Conservation (phyloP, 2,888 invertebrate genomes). For the Hanleya hanleyi region DNA sequence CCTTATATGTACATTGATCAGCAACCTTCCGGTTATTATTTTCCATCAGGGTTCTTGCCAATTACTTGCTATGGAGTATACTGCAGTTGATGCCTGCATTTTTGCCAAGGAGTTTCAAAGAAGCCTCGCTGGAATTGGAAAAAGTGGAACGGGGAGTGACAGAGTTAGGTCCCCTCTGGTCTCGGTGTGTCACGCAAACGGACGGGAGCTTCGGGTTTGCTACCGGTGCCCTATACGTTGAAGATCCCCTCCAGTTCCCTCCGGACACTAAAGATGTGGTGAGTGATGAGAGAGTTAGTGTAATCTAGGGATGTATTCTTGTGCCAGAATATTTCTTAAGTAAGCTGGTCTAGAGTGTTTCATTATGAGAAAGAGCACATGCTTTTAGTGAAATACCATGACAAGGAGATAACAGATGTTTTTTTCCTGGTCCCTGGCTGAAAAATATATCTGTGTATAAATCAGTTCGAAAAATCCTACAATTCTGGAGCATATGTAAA, state of each 20-base stretch:
- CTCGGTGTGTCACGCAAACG: slow-evolving; percentile 49
- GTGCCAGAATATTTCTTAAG: no score
- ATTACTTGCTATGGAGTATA: slow-evolving; percentile 57
- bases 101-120: slow-evolving; percentile 44
- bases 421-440: no score
- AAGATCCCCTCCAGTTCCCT: slow-evolving; percentile 47
- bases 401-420: no score
- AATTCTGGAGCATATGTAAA: no score
- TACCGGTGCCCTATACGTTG: slow-evolving; percentile 55
- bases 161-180: slow-evolving; percentile 47
- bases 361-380: no score
- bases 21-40: no score
- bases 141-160: slow-evolving; percentile 46
- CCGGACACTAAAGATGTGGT: slow-evolving; percentile 54
- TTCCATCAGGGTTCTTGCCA: slow-evolving; percentile 51
- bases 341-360: no score
- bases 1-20: no score
- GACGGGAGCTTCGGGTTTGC: slow-evolving; percentile 51
- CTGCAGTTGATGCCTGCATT: slow-evolving; percentile 43
- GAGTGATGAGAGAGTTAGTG: slow-evolving; percentile 9
- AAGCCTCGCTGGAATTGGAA: slow-evolving; percentile 45
- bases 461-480: no score
- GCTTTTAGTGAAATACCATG: no score
- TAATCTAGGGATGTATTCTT: no score
- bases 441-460: no score